Conservation (phyloP, 2,888 invertebrate genomes). For the Cerceris ruficornis region DNA sequence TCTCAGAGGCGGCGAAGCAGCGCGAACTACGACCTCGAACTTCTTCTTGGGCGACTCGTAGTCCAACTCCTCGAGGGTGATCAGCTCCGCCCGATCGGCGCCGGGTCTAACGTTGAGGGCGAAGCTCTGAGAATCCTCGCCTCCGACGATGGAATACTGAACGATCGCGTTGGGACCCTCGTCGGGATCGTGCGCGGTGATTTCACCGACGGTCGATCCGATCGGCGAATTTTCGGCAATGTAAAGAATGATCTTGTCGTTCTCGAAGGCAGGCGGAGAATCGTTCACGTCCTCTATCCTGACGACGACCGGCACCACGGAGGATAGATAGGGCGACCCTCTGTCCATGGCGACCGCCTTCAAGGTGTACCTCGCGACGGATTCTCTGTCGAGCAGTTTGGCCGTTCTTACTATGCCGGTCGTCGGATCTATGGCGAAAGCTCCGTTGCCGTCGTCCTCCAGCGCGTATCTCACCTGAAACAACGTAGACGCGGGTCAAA, state of each 20-base stretch:
- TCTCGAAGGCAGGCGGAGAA: conserved; percentile 94
- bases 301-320: conserved; percentile 88
- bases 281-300: conserved; percentile 95
- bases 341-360: conserved; percentile 95
- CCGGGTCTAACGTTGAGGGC: conserved; percentile 91
- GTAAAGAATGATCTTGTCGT: conserved; percentile 93
- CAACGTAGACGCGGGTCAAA: neutral
- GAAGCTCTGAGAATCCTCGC: conserved; percentile 94
- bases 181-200: conserved; percentile 95
- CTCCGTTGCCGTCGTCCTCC: conserved; percentile 91
- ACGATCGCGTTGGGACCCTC: conserved; percentile 95
- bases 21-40: conserved; percentile 93
- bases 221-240: conserved; percentile 98
- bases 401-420: conserved; percentile 96
- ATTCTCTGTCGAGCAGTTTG: conserved; percentile 95
- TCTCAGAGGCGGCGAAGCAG: conserved; percentile 94
- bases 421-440: conserved; percentile 95
- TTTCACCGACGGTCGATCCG: conserved; percentile 95
- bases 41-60: conserved; percentile 97
- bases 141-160: conserved; percentile 96
- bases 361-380: conserved; percentile 91
- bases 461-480: conserved; percentile 86
- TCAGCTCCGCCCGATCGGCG: conserved; percentile 92
- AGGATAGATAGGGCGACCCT: conserved; percentile 90
- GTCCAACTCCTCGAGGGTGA: conserved; percentile 95